Evolutionary conservation across 2,113 vertebrate species (phyloP).

Genomic region (Tychaedon coryphoeus): DNA sequence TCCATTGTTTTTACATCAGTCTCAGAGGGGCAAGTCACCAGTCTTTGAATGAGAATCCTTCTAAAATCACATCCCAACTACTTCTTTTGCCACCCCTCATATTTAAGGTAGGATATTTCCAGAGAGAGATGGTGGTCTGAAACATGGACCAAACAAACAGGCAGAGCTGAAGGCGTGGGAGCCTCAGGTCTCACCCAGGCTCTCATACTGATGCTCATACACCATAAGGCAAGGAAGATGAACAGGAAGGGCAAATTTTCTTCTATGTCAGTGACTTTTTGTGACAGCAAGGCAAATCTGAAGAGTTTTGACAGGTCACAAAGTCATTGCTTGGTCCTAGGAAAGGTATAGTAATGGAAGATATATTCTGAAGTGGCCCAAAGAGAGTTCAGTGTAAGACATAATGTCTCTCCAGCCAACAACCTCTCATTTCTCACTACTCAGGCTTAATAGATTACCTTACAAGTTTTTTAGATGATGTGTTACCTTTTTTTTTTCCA

Average conservation of each 20-base stretch:
- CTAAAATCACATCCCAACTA: neutral
- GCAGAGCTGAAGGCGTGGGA: neutral
- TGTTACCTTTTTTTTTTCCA: neutral
- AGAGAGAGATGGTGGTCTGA: neutral
- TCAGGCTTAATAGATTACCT: neutral
- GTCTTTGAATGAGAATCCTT: neutral
- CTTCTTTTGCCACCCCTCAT: neutral
- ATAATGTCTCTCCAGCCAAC: neutral
- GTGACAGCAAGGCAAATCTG: neutral
- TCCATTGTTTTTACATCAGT: neutral
- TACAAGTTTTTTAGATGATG: neutral
- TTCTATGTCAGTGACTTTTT: neutral
- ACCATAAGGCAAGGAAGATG: neutral
- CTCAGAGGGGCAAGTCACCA: neutral
- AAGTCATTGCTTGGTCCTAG: neutral
- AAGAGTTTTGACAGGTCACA: neutral
- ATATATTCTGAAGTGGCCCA: neutral
- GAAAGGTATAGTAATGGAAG: neutral
- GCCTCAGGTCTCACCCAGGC: neutral
- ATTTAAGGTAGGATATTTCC: neutral
- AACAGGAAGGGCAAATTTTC: neutral
- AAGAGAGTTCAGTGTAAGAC: neutral
- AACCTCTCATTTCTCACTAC: neutral
- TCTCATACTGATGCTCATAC: neutral
- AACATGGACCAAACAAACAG: neutral